These are phyloP conservation scores for Leptopilina boulardi DNA, from an alignment of 1,140 invertebrate species.

Conservation along the genomic window DNA sequence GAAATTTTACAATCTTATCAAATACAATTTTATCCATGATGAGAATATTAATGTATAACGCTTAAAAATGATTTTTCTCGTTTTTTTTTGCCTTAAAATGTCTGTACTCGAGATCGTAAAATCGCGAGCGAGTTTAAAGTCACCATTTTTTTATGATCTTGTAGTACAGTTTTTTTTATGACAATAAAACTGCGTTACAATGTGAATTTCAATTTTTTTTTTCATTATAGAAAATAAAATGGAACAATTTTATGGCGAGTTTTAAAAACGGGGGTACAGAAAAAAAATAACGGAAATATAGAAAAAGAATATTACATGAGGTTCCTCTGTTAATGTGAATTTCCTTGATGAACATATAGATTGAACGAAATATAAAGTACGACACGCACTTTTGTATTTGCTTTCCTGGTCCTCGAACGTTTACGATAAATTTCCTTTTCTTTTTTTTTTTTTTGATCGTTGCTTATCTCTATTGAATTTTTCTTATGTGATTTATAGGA, in stretches of 20 bases:
- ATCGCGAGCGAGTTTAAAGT: background rate
- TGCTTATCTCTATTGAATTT: background rate
- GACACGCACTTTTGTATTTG: conserved; percentile 39
- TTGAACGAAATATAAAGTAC: conserved; percentile 46
- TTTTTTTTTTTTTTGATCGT: conserved; percentile 1
- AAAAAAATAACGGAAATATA: too few relatives aligned
- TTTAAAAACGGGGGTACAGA: conserved; percentile 9
- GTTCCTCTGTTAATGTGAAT: background rate
- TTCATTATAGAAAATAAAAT: conserved; percentile 14
- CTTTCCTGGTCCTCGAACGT: conserved; percentile 43
- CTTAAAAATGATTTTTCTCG: background rate
- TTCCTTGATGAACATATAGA: conserved; percentile 29
- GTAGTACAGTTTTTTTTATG: conserved; percentile 12
- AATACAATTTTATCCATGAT: background rate
- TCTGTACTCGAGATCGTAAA: conserved; percentile 14
- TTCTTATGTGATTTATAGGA: background rate
- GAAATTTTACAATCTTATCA: conserved; percentile 5
- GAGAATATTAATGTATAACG: background rate
- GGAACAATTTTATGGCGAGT: conserved; percentile 7
- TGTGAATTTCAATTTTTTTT: conserved; percentile 21
- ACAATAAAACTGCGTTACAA: conserved; percentile 17
- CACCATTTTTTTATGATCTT: background rate
- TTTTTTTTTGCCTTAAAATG: background rate
- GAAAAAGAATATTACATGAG: background rate
- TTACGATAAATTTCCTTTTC: background rate